Conservation (phyloP, 1,140 invertebrate species). For the Drosophila sechellia region DNA sequence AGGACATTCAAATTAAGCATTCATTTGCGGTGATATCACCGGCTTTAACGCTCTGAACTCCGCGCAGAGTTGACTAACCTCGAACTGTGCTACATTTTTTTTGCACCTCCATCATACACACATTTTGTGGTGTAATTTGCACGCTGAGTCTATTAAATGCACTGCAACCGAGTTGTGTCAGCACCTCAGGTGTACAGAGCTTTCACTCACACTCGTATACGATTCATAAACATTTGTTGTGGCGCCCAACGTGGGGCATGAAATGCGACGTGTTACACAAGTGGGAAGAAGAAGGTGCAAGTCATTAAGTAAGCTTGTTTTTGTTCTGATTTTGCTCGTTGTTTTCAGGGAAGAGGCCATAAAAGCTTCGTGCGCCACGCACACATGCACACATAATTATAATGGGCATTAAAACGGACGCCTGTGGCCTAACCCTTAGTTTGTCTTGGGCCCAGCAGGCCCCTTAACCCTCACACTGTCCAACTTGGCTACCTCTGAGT, state of each 20-base stretch:
- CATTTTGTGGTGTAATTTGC: slow-evolving; percentile 39
- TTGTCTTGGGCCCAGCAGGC: slow-evolving; percentile 45
- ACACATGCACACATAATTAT: slow-evolving; percentile 66
- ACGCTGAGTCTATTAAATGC: slow-evolving; percentile 64
- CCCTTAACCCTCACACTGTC: slow-evolving; percentile 12
- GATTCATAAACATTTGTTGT: slow-evolving; percentile 62
- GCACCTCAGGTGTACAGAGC: slow-evolving; percentile 46
- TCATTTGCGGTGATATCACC: slow-evolving; percentile 46
- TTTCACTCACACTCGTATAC: slow-evolving; percentile 24
- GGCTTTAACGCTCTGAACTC: slow-evolving; percentile 39
- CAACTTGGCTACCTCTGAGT: slow-evolving; percentile 17
- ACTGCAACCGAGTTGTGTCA: slow-evolving; percentile 60
- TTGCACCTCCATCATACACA: neutral
- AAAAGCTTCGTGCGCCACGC: slow-evolving; percentile 55
- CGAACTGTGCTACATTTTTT: slow-evolving; percentile 47
- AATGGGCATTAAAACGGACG: slow-evolving; percentile 74
- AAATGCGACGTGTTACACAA: slow-evolving; percentile 54
- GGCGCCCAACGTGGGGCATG: slow-evolving; percentile 52
- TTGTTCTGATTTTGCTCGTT: slow-evolving; percentile 66
- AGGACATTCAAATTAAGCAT: slow-evolving; percentile 43
- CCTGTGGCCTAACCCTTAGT: slow-evolving; percentile 47
- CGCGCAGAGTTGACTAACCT: slow-evolving; percentile 66
- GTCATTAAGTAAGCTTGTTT: slow-evolving; percentile 81
- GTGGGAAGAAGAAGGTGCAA: slow-evolving; percentile 49
- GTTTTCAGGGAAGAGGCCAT: slow-evolving; percentile 56